Evolutionary conservation across 2,797 vertebrate genomes (phyloP).

Genomic region (Rhinichthys osculus): DNA sequence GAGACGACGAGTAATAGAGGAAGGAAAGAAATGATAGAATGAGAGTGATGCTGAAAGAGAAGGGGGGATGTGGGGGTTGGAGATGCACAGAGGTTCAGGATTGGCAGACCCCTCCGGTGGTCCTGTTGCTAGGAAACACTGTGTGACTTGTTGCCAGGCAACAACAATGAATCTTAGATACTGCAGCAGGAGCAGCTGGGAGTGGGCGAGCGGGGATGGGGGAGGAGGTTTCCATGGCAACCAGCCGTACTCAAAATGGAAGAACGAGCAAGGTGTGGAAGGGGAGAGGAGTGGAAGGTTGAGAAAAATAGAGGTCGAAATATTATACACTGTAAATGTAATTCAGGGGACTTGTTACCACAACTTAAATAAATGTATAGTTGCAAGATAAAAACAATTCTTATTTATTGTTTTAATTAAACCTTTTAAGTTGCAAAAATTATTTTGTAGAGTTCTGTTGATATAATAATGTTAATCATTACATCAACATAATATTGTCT

Average conservation of each 20-base stretch:
- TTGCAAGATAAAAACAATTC: no score
- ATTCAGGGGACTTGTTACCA: no score
- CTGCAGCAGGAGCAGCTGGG: conserved; percentile 79
- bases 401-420: no score
- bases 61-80: conserved; percentile 60
- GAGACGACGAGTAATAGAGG: conserved; percentile 62
- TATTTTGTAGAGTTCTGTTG: no score
- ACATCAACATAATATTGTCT: no score
- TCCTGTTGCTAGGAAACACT: conserved; percentile 84
- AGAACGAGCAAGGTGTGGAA: conserved; percentile 60
- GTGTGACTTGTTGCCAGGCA: conserved; percentile 83
- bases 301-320: conserved; percentile 58
- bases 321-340: no score
- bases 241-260: conserved; percentile 75
- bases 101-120: conserved; percentile 82
- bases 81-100: conserved; percentile 77
- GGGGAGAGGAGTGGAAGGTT: conserved; percentile 30
- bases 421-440: no score
- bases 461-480: no score
- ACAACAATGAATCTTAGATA: conserved; percentile 77
- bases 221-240: conserved; percentile 81
- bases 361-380: no score
- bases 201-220: conserved; percentile 72
- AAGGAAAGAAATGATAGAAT: conserved; percentile 57
- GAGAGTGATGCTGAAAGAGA: conserved; percentile 50